These are phyloP conservation scores for Neostethus bicornis DNA, from an alignment of 2,797 vertebrate species.

Conservation along the genomic window DNA sequence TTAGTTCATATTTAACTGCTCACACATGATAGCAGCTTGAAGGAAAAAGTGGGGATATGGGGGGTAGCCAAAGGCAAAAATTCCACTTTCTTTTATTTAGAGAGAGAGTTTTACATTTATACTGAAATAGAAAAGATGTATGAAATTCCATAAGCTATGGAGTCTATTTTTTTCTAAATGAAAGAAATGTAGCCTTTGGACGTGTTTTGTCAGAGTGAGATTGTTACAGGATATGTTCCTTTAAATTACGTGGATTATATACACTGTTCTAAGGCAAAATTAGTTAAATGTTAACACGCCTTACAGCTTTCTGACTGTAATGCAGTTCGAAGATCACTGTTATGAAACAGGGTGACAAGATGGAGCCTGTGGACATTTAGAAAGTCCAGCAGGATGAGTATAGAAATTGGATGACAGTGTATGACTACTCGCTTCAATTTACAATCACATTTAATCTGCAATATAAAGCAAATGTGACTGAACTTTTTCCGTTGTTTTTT, in stretches of 20 bases:
- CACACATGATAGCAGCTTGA: neutral
- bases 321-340: neutral
- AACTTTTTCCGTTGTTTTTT: too few species aligned
- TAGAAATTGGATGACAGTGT: neutral
- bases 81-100: constrained; percentile 8
- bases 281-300: neutral
- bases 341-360: neutral
- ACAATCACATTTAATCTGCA: too few species aligned
- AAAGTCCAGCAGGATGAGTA: neutral
- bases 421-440: too few species aligned
- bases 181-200: constrained; percentile 19
- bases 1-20: constrained; percentile 14
- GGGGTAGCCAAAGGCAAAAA: constrained; percentile 10
- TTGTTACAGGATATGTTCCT: neutral
- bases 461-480: too few species aligned
- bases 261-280: neutral
- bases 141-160: constrained; percentile 1
- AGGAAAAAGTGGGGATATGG: neutral
- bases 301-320: neutral
- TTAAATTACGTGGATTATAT: constrained; percentile 2
- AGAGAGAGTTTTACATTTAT: constrained; percentile 4
- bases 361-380: neutral
- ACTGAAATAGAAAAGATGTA: constrained; percentile 5
- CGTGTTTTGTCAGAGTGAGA: constrained; percentile 9
- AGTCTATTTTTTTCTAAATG: constrained; percentile 10